Base-by-base conservation (phyloP, 2,113 vertebrate genomes). In the Chamaetylas fuelleborni region DNA sequence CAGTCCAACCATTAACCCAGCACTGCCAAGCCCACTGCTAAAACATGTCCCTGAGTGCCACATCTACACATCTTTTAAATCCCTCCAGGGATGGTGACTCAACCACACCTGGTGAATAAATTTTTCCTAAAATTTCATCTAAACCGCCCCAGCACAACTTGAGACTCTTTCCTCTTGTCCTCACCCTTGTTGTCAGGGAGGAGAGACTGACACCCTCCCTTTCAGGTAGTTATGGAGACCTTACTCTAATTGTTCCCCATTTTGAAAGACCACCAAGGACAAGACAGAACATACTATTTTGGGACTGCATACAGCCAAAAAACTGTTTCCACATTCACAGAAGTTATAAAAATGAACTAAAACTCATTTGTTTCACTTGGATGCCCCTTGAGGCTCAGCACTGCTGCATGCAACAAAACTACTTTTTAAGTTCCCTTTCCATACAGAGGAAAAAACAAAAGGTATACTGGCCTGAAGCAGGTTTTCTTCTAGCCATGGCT, bases 151-250 rank as follows among this genome's bases (percentile, higher is more conserved):
- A 8, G 28, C 26, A 31, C 45, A 29, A 34, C 28, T 14, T 53
- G 45, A 45, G 7, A 8, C 24, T 19, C 20, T 19, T 12, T 61
- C 29, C 25, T 74, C n/a, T 45, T 31, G 24, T 22, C 16, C 53
- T 60, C 11, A 11, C 13, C 11, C 45, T 47, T 54, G n/a, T 1
- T 47, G 31, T 11, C 0, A 0, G n/a, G 25, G 26, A 34, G 20
- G 24, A 60, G 38, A 69, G 29, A 54, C 20, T 19, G 70, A 54
- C 11, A 31, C 8, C 2, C 6, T 45, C 45, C 45, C 17, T 34
- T 47, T 22, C 25, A 82, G 25, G 11, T 31, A 17, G 29, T 7
- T 54, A 11, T 18, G 25, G 24, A 43, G 26, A 81, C 4, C 7
- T 67, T 29, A 13, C 7, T 45, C 3, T 38, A 78, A 84, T 4